These are phyloP conservation scores for Leucophora obtusa DNA, from an alignment of 2,888 invertebrate genomes.

Conservation along the genomic window DNA sequence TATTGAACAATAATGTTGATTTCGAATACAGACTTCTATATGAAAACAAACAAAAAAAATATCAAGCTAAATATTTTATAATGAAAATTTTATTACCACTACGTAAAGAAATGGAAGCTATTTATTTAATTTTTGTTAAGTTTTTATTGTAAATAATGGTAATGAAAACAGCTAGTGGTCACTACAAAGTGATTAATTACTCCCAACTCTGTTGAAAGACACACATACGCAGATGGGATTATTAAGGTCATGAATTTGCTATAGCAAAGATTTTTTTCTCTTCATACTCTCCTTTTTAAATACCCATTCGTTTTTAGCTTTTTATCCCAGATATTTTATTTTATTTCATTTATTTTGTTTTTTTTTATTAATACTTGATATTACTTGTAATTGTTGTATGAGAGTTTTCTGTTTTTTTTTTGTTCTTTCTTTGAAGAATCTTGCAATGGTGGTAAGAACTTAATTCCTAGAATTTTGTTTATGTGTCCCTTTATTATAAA, in stretches of 20 bases:
- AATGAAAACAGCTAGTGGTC: too few species aligned
- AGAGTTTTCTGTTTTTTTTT: slow-evolving; percentile 39
- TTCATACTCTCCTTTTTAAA: slow-evolving; percentile 5
- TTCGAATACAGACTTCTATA: too few species aligned
- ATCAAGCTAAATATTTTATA: too few species aligned
- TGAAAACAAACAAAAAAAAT: too few species aligned
- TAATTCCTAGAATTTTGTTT: slow-evolving; percentile 43
- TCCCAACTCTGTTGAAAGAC: too few species aligned
- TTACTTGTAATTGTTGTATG: slow-evolving; percentile 62
- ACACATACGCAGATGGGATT: slow-evolving; percentile 37
- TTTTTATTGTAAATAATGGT: too few species aligned
- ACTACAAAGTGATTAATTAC: too few species aligned
- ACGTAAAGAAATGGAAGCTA: too few species aligned
- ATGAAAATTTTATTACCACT: too few species aligned
- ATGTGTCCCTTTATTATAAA: slow-evolving; percentile 41
- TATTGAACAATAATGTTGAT: too few species aligned
- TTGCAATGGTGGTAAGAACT: slow-evolving; percentile 7
- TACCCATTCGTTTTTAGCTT: slow-evolving; percentile 26
- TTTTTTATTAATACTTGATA: slow-evolving; percentile 51
- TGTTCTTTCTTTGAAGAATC: slow-evolving; percentile 18
- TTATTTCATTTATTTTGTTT: slow-evolving; percentile 17
- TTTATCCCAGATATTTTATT: neutral
- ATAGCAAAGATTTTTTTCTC: neutral
- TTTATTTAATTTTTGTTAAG: too few species aligned
- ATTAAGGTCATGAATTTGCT: slow-evolving; percentile 56